These are phyloP conservation scores for Rallus crepitans DNA, from an alignment of 2,797 vertebrate species.

Conservation along the genomic window DNA sequence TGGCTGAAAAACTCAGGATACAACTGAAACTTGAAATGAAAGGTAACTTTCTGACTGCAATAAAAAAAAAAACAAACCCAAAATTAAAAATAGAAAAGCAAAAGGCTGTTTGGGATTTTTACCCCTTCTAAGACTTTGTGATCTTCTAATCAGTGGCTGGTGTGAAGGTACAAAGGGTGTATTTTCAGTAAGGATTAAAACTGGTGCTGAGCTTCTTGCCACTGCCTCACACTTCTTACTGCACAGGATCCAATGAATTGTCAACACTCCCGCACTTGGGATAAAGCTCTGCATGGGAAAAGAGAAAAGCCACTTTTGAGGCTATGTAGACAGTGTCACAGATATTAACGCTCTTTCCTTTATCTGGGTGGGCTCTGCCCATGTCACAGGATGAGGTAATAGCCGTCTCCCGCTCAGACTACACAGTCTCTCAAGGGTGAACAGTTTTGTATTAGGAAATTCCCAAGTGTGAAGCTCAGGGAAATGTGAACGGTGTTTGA, in stretches of 20 bases:
- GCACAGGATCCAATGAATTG: not conserved
- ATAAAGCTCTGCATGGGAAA: not conserved
- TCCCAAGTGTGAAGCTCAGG: not conserved
- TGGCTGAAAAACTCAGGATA: not conserved
- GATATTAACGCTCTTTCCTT: fast-evolving
- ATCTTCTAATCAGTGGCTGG: not conserved
- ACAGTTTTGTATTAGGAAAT: not conserved
- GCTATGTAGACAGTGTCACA: not conserved
- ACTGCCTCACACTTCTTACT: not conserved
- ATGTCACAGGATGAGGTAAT: not conserved
- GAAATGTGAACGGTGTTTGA: not conserved
- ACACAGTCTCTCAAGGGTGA: not conserved
- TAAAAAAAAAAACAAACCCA: not conserved
- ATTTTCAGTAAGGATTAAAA: not conserved
- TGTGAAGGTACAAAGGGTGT: fast-evolving
- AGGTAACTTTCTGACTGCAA: not conserved
- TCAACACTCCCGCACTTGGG: not conserved
- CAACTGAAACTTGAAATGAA: not conserved
- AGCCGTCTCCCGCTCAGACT: not conserved
- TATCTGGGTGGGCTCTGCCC: not conserved
- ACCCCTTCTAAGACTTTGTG: not conserved
- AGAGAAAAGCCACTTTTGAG: not conserved
- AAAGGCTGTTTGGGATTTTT: fast-evolving
- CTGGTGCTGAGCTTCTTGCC: not conserved
- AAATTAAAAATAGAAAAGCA: not conserved